phyloP scores from a whole-genome alignment of 2,888 invertebrate species.

The Sesamia inferens region DNA sequence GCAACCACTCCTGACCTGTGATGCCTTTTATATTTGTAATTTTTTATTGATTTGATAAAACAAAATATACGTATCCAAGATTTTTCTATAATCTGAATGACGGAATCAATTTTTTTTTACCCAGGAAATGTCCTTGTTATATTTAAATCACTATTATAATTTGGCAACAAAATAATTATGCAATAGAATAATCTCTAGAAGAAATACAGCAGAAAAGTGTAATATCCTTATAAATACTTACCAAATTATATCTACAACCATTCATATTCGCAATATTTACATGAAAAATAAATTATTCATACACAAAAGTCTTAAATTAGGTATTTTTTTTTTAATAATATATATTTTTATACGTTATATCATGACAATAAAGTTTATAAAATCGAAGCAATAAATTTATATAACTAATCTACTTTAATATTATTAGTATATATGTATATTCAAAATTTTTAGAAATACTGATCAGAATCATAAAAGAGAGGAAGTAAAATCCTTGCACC shows the following conservation, averaged over 20 bases:
- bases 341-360: conserved; percentile 7
- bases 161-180: not conserved
- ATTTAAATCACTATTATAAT: not conserved
- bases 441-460: conserved; percentile 6
- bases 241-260: conserved; percentile 54
- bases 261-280: conserved; percentile 65
- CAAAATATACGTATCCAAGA: too few species aligned
- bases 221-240: conserved; percentile 1
- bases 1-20: too few species aligned
- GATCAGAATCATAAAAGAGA: not conserved
- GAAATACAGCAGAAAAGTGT: not conserved
- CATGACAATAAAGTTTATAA: conserved; percentile 9
- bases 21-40: too few species aligned
- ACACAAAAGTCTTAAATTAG: conserved; percentile 26
- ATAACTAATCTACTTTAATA: not conserved
- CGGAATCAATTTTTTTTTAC: too few species aligned
- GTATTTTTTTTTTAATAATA: not conserved
- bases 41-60: too few species aligned
- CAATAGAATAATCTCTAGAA: not conserved
- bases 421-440: not conserved
- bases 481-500: not conserved
- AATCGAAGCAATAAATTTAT: conserved; percentile 25
- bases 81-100: too few species aligned
- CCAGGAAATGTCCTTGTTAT: too few species aligned
- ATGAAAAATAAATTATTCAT: conserved; percentile 30